These are phyloP conservation scores for Chauna torquata DNA, from an alignment of 2,113 vertebrate species.

Conservation along the genomic window DNA sequence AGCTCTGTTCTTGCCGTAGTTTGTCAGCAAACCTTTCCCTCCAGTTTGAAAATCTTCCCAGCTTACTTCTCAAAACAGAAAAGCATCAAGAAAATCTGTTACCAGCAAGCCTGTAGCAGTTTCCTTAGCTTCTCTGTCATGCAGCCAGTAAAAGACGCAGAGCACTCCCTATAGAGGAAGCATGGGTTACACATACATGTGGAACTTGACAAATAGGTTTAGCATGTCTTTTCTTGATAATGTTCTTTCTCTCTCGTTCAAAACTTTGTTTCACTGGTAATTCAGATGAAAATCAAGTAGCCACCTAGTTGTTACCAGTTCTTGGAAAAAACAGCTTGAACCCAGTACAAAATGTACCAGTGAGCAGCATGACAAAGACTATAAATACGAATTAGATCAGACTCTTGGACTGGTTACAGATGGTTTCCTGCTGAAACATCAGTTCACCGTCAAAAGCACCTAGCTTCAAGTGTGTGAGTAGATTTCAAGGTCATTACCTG, in stretches of 20 bases:
- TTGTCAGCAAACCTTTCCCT: background rate
- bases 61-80: background rate
- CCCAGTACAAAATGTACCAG: background rate
- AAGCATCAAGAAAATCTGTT: background rate
- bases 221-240: background rate
- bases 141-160: background rate
- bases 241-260: background rate
- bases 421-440: background rate
- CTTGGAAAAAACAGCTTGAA: background rate
- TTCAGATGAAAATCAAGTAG: background rate
- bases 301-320: background rate
- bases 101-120: background rate
- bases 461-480: background rate
- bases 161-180: background rate
- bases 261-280: background rate
- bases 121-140: background rate
- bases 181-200: background rate
- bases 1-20: background rate
- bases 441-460: background rate
- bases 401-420: background rate
- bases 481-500: background rate
- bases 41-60: background rate
- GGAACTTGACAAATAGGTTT: slow-evolving; percentile 7
- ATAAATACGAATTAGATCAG: background rate
- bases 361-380: background rate